phyloP scores from a whole-genome alignment of 2,888 invertebrate genomes.

The Bugulina stolonifera region DNA sequence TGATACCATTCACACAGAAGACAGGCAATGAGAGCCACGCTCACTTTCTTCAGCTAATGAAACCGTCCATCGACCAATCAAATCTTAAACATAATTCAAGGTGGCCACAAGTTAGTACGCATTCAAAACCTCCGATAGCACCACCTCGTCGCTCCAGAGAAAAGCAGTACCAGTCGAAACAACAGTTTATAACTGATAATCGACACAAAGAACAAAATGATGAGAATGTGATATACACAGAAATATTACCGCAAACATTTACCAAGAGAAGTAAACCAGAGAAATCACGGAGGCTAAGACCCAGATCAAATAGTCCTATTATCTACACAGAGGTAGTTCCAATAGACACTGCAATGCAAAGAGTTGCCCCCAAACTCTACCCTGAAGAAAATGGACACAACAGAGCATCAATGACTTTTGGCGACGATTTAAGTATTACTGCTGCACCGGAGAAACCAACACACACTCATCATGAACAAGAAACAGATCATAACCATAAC shows the following conservation, averaged over 20 bases:
- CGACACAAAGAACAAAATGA: too few species aligned
- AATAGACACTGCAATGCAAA: not conserved
- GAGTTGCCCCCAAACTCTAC: not conserved
- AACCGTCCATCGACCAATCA: not conserved
- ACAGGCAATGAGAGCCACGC: not conserved
- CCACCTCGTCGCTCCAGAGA: not conserved
- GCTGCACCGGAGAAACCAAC: too few species aligned
- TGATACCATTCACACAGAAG: not conserved
- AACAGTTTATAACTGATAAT: too few species aligned
- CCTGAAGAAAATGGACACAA: not conserved
- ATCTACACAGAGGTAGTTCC: not conserved
- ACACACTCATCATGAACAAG: too few species aligned
- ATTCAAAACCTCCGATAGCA: not conserved
- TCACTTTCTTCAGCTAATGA: slow-evolving; percentile 2
- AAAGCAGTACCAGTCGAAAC: not conserved
- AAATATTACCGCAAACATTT: not conserved
- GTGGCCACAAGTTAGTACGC: too few species aligned
- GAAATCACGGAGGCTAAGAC: not conserved
- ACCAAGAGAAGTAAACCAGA: not conserved
- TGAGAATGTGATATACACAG: slow-evolving; percentile 17
- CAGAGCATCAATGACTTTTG: not conserved
- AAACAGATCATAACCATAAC: not conserved
- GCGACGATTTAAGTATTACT: too few species aligned
- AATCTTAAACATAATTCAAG: too few species aligned
- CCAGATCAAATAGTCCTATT: not conserved